These are phyloP conservation scores for Yponomeuta evonymella DNA, from an alignment of 2,888 invertebrate species.

Conservation along the genomic window DNA sequence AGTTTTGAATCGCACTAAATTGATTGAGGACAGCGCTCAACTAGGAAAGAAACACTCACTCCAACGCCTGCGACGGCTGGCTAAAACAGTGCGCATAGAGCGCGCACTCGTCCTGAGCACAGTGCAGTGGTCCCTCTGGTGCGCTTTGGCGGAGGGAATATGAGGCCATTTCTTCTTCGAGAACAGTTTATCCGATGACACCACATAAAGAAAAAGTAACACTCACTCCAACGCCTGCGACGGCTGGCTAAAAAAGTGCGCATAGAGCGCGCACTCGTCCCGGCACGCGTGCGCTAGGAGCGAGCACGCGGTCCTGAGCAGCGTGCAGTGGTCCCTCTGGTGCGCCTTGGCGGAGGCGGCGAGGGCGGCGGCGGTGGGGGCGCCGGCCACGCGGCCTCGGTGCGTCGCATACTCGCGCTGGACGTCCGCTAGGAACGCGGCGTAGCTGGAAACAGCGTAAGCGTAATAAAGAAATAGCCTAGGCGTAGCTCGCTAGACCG, in stretches of 20 bases:
- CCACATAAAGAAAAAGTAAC: too few relatives aligned
- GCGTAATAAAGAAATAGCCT: too few relatives aligned
- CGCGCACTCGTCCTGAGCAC: constrained; percentile 89
- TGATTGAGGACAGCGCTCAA: too few relatives aligned
- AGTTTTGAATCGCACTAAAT: too few relatives aligned
- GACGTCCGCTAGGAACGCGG: constrained; percentile 83
- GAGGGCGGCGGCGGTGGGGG: constrained; percentile 83
- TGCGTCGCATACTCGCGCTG: constrained; percentile 89
- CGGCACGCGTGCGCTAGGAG: constrained; percentile 94
- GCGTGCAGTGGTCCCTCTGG: constrained; percentile 86
- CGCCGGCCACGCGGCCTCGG: constrained; percentile 81
- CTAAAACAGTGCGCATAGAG: constrained; percentile 94
- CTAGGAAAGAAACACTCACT: constrained; percentile 55
- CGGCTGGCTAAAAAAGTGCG: constrained; percentile 88
- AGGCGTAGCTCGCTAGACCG: too few relatives aligned
- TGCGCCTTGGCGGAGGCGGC: constrained; percentile 78
- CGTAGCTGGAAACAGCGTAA: constrained; percentile 69
- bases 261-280: constrained; percentile 94
- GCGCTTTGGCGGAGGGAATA: constrained; percentile 75
- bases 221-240: constrained; percentile 80
- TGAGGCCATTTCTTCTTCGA: too few relatives aligned
- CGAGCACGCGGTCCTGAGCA: constrained; percentile 91
- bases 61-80: constrained; percentile 78
- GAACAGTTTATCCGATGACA: too few relatives aligned
- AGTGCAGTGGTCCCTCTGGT: constrained; percentile 86